These are phyloP conservation scores for Silurus glanis DNA, from an alignment of 2,113 vertebrate species.

Conservation along the genomic window DNA sequence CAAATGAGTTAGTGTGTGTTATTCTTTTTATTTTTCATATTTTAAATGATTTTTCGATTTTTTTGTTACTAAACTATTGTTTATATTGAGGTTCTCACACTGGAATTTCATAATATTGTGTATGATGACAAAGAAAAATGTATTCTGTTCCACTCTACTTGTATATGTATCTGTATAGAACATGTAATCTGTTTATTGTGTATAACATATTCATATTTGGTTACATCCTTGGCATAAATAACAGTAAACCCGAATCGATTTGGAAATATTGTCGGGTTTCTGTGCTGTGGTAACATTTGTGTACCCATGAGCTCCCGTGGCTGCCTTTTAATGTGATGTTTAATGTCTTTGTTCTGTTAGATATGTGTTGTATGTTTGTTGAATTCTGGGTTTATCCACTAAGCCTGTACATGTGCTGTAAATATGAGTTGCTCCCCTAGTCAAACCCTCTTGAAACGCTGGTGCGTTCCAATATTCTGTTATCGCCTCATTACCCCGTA, in stretches of 20 bases:
- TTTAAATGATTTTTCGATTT: background rate
- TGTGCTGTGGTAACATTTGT: conserved; percentile 4
- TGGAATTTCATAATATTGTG: background rate
- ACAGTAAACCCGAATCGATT: background rate
- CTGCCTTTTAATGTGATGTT: background rate
- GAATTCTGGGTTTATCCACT: background rate
- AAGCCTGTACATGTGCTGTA: background rate
- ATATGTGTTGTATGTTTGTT: background rate
- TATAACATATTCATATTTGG: background rate
- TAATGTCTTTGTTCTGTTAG: conserved; percentile 11
- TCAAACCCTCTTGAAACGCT: background rate
- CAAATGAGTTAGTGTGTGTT: background rate
- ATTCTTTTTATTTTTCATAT: background rate
- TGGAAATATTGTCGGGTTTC: background rate
- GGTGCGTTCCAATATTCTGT: background rate
- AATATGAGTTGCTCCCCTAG: background rate
- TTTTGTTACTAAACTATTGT: background rate
- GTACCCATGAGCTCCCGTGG: background rate
- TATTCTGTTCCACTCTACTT: background rate
- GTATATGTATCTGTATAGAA: background rate
- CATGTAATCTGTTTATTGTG: background rate
- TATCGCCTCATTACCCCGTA: background rate
- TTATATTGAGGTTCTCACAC: background rate
- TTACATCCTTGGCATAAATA: background rate
- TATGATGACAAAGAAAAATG: background rate